A percentile compares a stretch with the other conserved stretches of the same genome.
These are phyloP conservation scores for Aplysina aerophoba DNA, from an alignment of 37 sponge, comb jelly and placozoan species.

Conservation along the genomic window DNA sequence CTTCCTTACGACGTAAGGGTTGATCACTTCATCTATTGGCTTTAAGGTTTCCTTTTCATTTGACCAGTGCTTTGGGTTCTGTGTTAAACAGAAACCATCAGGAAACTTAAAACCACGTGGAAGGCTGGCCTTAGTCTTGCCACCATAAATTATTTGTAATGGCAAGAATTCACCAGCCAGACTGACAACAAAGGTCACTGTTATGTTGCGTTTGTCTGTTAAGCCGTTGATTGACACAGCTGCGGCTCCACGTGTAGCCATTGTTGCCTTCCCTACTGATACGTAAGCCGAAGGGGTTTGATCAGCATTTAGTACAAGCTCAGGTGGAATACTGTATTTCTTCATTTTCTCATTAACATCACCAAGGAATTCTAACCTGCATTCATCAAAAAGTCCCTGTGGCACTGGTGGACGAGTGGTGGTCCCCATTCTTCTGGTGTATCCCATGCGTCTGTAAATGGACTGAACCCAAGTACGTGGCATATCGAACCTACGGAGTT, in stretches of 20 bases:
- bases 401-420: constrained; percentile 56
- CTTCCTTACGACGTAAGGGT: constrained; percentile 44
- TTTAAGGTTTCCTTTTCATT: constrained; percentile 59
- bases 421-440: constrained; percentile 33
- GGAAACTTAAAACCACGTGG: constrained; percentile 53
- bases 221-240: constrained; percentile 47
- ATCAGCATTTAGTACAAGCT: constrained; percentile 61
- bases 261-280: constrained; percentile 59
- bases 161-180: constrained; percentile 51
- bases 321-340: constrained; percentile 54
- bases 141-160: constrained; percentile 60
- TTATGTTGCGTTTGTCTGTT: constrained; percentile 56
- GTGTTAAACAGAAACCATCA: constrained; percentile 35
- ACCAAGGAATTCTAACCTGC: constrained; percentile 21
- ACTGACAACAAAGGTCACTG: constrained; percentile 42
- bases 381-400: constrained; percentile 47
- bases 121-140: constrained; percentile 54
- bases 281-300: constrained; percentile 56
- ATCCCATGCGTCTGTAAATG: constrained; percentile 51
- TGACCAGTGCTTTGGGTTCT: constrained; percentile 52
- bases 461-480: constrained; percentile 62
- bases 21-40: constrained; percentile 46
- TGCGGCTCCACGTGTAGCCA: constrained; percentile 33
- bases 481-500: constrained; percentile 40
- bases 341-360: constrained; percentile 36